A percentile compares a stretch with the other conserved stretches of the same genome.
These are phyloP conservation scores for Leptarthrus brevirostris DNA, from an alignment of 2,888 invertebrate genomes.

Conservation along the genomic window DNA sequence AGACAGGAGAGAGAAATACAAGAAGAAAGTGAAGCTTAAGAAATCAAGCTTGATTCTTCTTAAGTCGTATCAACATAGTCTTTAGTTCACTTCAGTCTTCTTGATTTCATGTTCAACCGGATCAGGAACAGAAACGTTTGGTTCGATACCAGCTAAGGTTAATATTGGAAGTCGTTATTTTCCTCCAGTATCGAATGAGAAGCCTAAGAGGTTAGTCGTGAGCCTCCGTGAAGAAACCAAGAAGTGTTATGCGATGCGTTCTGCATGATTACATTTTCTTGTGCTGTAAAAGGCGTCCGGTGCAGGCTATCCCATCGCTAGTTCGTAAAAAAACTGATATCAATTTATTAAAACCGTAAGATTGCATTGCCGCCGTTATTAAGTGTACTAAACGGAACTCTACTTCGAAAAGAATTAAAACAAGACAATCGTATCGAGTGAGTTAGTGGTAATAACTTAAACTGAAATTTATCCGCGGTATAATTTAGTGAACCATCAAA, in stretches of 20 bases:
- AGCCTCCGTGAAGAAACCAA: constrained; percentile 6
- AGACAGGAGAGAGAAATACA: constrained; percentile 17
- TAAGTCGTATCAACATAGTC: neutral
- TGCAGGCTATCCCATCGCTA: too few relatives aligned
- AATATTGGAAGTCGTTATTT: neutral
- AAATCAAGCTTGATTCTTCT: constrained; percentile 13
- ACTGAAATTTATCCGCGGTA: neutral
- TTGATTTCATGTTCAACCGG: constrained; percentile 35
- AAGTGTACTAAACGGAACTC: neutral
- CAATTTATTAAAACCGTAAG: constrained; percentile 5
- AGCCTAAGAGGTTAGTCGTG: constrained; percentile 37
- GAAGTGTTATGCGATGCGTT: constrained; percentile 7
- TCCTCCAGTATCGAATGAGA: constrained; percentile 19
- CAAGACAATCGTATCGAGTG: neutral
- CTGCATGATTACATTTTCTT: constrained; percentile 33
- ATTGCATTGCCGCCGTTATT: neutral
- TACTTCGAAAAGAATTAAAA: neutral
- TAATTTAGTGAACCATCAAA: constrained; percentile 54
- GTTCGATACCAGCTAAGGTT: constrained; percentile 6
- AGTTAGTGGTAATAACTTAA: constrained; percentile 21
- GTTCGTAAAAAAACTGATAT: constrained; percentile 1
- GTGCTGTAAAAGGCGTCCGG: neutral
- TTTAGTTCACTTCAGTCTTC: constrained; percentile 21
- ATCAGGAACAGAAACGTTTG: constrained; percentile 20
- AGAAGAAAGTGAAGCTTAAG: constrained; percentile 36